Conservation (phyloP, 2,888 invertebrate species). For the Acrocera orbiculus region DNA sequence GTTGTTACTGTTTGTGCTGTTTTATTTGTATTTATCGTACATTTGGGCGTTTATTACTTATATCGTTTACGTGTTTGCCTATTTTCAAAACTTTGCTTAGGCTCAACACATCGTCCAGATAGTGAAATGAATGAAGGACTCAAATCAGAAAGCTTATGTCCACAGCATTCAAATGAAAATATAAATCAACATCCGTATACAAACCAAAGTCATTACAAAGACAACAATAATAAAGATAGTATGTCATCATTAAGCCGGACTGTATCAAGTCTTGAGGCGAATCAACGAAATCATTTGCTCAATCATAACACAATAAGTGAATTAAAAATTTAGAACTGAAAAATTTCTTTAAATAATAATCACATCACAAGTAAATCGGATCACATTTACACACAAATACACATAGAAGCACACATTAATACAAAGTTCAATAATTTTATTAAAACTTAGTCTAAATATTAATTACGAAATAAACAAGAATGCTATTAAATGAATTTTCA, state of each 20-base stretch:
- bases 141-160: conserved; percentile 17
- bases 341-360: neutral
- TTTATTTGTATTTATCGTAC: conserved; percentile 40
- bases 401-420: neutral
- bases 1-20: conserved; percentile 41
- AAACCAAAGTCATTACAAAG: conserved; percentile 12
- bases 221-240: conserved; percentile 18
- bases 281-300: conserved; percentile 31
- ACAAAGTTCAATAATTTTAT: conserved; percentile 1
- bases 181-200: conserved; percentile 4
- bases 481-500: too few species aligned
- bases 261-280: conserved; percentile 28
- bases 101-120: conserved; percentile 22
- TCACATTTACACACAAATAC: neutral
- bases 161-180: conserved; percentile 12
- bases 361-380: neutral
- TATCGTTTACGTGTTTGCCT: conserved; percentile 34
- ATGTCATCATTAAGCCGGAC: conserved; percentile 26
- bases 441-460: too few species aligned
- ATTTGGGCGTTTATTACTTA: conserved; percentile 38
- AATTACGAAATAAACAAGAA: too few species aligned
- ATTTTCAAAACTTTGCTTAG: conserved; percentile 29
- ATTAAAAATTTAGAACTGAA: conserved; percentile 29
- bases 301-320: conserved; percentile 32
- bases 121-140: conserved; percentile 28